Percentiles rank a stretch among this genome's conserved stretches.
phyloP scores from a whole-genome alignment of 2,888 invertebrate genomes.

The Pterobdella sp. region DNA sequence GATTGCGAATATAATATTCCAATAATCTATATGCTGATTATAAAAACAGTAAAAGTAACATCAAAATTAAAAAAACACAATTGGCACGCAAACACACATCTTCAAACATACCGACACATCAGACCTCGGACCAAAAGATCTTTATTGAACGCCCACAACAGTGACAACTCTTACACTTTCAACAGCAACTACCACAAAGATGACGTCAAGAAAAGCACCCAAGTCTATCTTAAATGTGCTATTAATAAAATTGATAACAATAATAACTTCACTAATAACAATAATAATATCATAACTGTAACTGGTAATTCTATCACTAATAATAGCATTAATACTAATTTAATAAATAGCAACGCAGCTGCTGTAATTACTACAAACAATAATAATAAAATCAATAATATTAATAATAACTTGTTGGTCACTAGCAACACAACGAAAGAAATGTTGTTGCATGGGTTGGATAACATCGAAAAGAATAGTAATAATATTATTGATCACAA shows the following conservation, averaged over 20 bases:
- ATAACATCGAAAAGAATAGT: neutral
- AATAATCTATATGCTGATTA: too few species aligned
- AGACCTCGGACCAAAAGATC: conserved; percentile 2
- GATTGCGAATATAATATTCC: too few species aligned
- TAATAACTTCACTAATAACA: neutral
- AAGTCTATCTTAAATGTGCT: neutral
- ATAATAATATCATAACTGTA: neutral
- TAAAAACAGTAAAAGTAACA: too few species aligned
- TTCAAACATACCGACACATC: too few species aligned
- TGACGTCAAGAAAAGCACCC: neutral
- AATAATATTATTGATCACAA: conserved; percentile 12
- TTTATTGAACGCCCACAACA: neutral
- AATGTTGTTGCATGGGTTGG: neutral
- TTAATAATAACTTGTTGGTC: neutral
- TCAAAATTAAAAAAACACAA: too few species aligned
- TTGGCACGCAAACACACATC: too few species aligned
- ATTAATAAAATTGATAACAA: neutral
- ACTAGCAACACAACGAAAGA: neutral
- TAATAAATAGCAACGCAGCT: too few species aligned
- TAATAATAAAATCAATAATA: neutral
- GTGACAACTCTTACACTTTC: neutral
- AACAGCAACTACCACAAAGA: neutral
- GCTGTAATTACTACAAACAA: too few species aligned
- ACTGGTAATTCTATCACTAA: neutral
- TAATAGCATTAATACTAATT: neutral